phyloP scores from a whole-genome alignment of 2,888 invertebrate genomes.

The Amaurobius ferox region DNA sequence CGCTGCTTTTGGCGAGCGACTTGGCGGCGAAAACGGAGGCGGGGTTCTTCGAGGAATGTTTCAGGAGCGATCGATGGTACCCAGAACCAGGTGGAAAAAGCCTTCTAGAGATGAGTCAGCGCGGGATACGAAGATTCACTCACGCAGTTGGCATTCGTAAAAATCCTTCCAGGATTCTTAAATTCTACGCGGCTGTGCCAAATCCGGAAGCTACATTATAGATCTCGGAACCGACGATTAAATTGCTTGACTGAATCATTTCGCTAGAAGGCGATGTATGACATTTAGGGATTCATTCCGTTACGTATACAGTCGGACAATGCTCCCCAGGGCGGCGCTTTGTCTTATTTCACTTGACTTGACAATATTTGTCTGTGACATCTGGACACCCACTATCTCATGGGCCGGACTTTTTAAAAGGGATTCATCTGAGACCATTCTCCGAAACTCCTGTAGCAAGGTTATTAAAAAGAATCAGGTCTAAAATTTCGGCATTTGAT shows the following conservation, averaged over 20 bases:
- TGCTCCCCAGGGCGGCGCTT: neutral
- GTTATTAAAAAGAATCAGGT: neutral
- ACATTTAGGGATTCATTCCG: too few relatives aligned
- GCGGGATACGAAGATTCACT: too few relatives aligned
- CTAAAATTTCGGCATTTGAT: neutral
- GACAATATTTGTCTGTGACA: neutral
- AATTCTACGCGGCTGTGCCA: neutral
- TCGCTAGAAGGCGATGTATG: neutral
- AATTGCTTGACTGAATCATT: neutral
- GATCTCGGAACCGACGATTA: constrained; percentile 10
- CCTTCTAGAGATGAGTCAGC: neutral
- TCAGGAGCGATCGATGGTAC: neutral
- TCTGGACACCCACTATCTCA: too few relatives aligned
- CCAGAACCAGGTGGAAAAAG: constrained; percentile 7
- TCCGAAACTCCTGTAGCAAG: neutral
- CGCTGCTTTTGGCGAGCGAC: neutral
- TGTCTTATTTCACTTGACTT: neutral
- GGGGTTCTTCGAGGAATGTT: neutral
- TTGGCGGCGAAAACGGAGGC: neutral
- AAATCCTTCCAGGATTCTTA: neutral
- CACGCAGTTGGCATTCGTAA: constrained; percentile 2
- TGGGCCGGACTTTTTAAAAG: too few relatives aligned
- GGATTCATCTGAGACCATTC: neutral
- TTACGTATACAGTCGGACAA: neutral
- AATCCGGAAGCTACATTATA: neutral